Evolutionary conservation across 2,797 vertebrate species (phyloP).

Genomic region (Siniperca obscura): DNA sequence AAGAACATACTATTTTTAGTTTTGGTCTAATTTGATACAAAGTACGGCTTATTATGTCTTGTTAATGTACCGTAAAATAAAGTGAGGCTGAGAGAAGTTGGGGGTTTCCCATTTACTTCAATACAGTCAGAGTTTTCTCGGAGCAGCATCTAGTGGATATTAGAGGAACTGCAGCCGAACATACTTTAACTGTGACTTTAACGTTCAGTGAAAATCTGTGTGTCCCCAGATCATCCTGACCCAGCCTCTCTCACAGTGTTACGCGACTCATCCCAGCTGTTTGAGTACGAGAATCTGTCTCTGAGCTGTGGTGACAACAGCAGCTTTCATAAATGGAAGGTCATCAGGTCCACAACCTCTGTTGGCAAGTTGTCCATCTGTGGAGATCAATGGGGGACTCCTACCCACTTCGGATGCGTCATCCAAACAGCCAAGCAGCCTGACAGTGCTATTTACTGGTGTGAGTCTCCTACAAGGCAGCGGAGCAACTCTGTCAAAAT

Average conservation of each 20-base stretch:
- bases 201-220: background rate
- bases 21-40: too few relatives aligned
- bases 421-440: background rate
- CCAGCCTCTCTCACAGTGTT: background rate
- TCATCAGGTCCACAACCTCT: background rate
- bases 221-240: background rate
- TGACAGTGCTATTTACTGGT: slow-evolving; percentile 62
- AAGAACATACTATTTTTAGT: too few relatives aligned
- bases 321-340: slow-evolving; percentile 9
- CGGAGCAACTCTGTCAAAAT: slow-evolving; percentile 50
- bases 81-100: too few relatives aligned
- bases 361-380: background rate
- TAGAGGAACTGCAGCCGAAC: background rate
- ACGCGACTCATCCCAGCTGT: slow-evolving; percentile 38
- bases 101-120: too few relatives aligned
- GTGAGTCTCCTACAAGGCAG: slow-evolving; percentile 14
- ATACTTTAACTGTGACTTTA: background rate
- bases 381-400: background rate
- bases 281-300: slow-evolving; percentile 2
- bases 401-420: accelerated
- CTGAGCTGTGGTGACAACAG: slow-evolving; percentile 18
- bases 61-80: too few relatives aligned
- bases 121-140: too few relatives aligned
- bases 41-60: too few relatives aligned
- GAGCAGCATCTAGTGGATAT: background rate